phyloP scores from a whole-genome alignment of 1,140 invertebrate species.

The Hyles vespertilio region DNA sequence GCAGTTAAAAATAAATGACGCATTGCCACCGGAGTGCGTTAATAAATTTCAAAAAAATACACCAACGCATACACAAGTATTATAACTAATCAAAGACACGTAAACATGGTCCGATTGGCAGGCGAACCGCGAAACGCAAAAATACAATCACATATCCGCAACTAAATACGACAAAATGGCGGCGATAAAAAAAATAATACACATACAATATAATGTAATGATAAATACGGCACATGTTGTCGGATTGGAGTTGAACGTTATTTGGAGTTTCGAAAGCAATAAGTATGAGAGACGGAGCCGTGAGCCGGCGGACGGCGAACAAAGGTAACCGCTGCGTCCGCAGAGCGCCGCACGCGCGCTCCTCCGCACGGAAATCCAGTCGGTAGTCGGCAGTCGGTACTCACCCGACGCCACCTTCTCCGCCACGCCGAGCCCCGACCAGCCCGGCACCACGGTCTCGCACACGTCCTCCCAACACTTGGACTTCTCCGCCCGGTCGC shows the following conservation, averaged over 20 bases:
- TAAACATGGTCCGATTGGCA: too few relatives aligned
- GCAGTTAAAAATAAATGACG: too few relatives aligned
- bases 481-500: conserved; percentile 58
- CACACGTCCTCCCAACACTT: conserved; percentile 64
- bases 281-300: conserved; percentile 24
- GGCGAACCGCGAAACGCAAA: not conserved
- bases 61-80: too few relatives aligned
- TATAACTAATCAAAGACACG: too few relatives aligned
- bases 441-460: conserved; percentile 57
- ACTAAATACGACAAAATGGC: conserved; percentile 34
- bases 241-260: conserved; percentile 34
- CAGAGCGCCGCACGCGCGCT: conserved; percentile 31
- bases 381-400: conserved; percentile 23
- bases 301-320: conserved; percentile 46
- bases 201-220: conserved; percentile 18
- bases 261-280: conserved; percentile 59
- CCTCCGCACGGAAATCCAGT: not conserved
- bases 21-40: too few relatives aligned
- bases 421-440: conserved; percentile 41
- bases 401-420: conserved; percentile 62
- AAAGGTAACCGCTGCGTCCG: conserved; percentile 37
- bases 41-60: too few relatives aligned
- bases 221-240: conserved; percentile 33
- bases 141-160: conserved; percentile 19
- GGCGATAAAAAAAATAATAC: conserved; percentile 27